These are phyloP conservation scores for Galerucella nymphaeae DNA, from an alignment of 2,888 invertebrate genomes.

Conservation along the genomic window DNA sequence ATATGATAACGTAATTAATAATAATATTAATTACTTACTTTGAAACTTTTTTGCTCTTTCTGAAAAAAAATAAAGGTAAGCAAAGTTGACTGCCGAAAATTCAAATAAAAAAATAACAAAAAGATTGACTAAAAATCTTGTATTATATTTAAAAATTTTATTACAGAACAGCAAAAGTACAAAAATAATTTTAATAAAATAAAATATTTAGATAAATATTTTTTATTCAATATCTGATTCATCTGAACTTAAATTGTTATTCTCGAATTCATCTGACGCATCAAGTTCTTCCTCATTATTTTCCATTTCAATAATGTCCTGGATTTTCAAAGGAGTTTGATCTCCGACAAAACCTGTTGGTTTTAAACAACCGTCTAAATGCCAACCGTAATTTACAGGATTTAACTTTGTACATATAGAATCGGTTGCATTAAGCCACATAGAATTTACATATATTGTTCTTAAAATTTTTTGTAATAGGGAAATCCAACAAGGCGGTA, in stretches of 20 bases:
- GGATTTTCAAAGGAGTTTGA: constrained; percentile 42
- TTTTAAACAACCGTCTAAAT: constrained; percentile 4
- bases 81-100: no score
- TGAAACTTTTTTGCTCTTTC: no score
- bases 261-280: background rate
- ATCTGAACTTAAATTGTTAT: background rate
- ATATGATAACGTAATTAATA: no score
- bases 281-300: background rate
- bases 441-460: constrained; percentile 42
- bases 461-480: constrained; percentile 38
- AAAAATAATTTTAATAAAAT: no score
- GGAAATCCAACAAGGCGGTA: constrained; percentile 35
- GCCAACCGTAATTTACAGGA: constrained; percentile 19
- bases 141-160: no score
- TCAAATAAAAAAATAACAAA: no score
- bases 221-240: no score
- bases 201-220: no score
- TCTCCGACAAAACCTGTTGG: constrained; percentile 42
- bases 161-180: no score
- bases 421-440: constrained; percentile 43
- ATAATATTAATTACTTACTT: no score
- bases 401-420: constrained; percentile 25
- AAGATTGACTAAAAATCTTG: no score
- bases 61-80: no score
- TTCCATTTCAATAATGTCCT: constrained; percentile 16